Evolutionary conservation across 92 coral and sea anemone species (phyloP).

Genomic region (Chrysogorgia sp.): DNA sequence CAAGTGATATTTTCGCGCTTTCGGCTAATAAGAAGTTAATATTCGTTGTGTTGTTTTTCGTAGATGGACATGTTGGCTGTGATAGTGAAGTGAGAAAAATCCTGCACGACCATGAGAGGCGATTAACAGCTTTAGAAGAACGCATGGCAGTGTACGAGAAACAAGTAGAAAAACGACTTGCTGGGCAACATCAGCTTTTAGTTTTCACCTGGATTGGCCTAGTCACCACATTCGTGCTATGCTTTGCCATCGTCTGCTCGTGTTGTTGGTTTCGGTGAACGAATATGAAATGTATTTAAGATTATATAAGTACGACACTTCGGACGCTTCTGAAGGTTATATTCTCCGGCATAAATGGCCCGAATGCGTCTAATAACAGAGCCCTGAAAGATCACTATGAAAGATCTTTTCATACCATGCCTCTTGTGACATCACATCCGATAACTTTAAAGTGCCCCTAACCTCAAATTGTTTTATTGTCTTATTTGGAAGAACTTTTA

Average conservation of each 20-base stretch:
- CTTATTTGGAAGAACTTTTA: no score
- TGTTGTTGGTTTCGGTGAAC: slow-evolving; percentile 36
- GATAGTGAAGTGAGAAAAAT: background rate
- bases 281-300: background rate
- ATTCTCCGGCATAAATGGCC: background rate
- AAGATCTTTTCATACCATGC: no score
- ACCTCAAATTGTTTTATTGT: no score
- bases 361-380: background rate
- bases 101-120: slow-evolving; percentile 33
- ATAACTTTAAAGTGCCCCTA: no score
- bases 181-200: slow-evolving; percentile 34
- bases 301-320: no score
- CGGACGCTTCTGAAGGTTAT: background rate
- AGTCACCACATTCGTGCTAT: slow-evolving; percentile 32
- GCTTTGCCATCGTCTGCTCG: slow-evolving; percentile 44
- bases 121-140: slow-evolving; percentile 29
- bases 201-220: slow-evolving; percentile 41
- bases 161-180: slow-evolving; percentile 34
- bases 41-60: background rate
- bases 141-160: slow-evolving; percentile 41
- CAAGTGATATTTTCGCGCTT: no score
- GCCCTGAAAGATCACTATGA: no score
- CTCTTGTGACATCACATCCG: no score
- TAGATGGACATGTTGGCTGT: slow-evolving; percentile 1
- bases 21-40: no score